Evolutionary conservation across 1,140 invertebrate genomes (phyloP).

Genomic region (Hylaeus anthracinus): DNA sequence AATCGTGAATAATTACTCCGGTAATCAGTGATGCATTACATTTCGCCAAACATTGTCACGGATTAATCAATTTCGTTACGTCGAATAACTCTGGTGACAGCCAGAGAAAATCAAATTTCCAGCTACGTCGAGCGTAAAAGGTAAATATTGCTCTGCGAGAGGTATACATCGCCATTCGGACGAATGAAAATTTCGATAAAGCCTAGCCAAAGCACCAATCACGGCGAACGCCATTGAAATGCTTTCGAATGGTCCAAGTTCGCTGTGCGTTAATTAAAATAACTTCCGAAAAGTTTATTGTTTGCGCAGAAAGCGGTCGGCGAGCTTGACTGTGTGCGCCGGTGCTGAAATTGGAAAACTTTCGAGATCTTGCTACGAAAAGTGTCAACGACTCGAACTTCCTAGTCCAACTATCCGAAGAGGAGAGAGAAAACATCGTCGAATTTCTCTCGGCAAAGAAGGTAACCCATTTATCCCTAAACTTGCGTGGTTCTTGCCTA

Average conservation of each 20-base stretch:
- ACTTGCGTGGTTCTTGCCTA: background rate
- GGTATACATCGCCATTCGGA: background rate
- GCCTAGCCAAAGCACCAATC: background rate
- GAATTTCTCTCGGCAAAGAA: background rate
- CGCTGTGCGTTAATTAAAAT: conserved; percentile 51
- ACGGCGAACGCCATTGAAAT: background rate
- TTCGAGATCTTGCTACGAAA: background rate
- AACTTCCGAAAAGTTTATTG: conserved; percentile 40
- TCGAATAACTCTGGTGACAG: too few relatives aligned
- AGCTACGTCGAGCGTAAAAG: background rate
- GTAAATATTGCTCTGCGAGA: background rate
- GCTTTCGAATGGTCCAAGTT: background rate
- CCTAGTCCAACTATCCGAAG: background rate
- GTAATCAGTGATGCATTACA: too few relatives aligned
- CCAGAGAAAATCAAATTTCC: background rate
- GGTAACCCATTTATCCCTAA: background rate
- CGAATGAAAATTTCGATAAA: background rate
- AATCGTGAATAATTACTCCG: too few relatives aligned
- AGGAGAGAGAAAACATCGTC: background rate
- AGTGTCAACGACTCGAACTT: conserved; percentile 22
- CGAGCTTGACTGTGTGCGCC: background rate
- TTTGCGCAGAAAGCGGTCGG: background rate
- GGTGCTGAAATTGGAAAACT: conserved; percentile 44
- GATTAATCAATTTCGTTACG: too few relatives aligned
- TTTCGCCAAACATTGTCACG: too few relatives aligned